Conservation (phyloP, 2,888 invertebrate species). For the Tupiocoris notatus region DNA sequence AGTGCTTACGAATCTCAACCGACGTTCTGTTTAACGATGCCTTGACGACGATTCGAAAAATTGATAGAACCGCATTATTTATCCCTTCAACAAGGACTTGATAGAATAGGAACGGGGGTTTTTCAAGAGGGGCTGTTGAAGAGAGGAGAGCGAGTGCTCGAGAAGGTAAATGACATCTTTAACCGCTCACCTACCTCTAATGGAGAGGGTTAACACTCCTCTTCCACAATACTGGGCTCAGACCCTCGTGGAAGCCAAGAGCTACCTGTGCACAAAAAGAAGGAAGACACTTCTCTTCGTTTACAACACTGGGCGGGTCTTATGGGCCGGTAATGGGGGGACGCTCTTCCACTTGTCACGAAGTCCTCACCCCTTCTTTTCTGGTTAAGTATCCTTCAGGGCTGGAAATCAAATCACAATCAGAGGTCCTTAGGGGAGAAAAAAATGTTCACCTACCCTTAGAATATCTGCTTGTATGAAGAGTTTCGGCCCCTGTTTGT, state of each 20-base stretch:
- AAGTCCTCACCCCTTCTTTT: slow-evolving; percentile 6
- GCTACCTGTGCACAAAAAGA: slow-evolving; percentile 22
- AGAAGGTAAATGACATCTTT: slow-evolving; percentile 40
- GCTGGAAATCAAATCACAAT: slow-evolving; percentile 33
- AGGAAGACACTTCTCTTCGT: slow-evolving; percentile 4
- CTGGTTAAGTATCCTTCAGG: slow-evolving; percentile 24
- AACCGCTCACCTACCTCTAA: slow-evolving; percentile 26
- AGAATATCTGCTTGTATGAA: no score
- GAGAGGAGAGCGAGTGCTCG: slow-evolving; percentile 9
- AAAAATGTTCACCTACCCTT: background rate
- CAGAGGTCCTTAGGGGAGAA: background rate
- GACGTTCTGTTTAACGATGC: background rate
- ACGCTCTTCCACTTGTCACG: slow-evolving; percentile 28
- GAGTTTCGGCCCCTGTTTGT: no score
- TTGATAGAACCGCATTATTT: no score
- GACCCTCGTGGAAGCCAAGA: slow-evolving; percentile 4
- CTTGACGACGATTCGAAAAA: background rate
- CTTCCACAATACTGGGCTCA: background rate
- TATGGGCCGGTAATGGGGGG: background rate
- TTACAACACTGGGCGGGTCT: background rate
- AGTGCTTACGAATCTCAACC: no score
- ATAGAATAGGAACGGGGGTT: no score
- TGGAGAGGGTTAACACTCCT: slow-evolving; percentile 35
- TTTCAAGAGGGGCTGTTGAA: background rate
- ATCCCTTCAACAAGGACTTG: background rate